Evolutionary conservation across 2,797 vertebrate species (phyloP).

Genomic region (Peromyscus nudipes): DNA sequence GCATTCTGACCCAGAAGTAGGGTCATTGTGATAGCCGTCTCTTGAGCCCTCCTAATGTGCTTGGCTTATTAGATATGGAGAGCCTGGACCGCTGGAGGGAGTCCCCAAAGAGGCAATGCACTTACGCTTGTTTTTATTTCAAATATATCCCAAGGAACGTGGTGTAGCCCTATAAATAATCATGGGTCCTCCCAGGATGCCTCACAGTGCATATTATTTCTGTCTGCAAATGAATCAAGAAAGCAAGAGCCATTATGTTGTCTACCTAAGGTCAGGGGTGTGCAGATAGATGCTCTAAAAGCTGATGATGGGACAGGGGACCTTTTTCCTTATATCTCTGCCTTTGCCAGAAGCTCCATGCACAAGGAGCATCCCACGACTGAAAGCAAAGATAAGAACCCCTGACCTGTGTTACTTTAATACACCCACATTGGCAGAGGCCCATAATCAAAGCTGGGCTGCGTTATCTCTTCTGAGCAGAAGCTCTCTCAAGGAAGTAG

Average conservation of each 20-base stretch:
- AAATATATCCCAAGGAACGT: constrained; percentile 59
- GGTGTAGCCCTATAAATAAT: constrained; percentile 60
- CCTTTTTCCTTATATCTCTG: constrained; percentile 58
- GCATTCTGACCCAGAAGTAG: neutral
- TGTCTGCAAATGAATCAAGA: constrained; percentile 66
- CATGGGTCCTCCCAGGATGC: constrained; percentile 48
- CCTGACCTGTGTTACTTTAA: constrained; percentile 84
- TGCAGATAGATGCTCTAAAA: constrained; percentile 51
- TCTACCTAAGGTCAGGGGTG: constrained; percentile 47
- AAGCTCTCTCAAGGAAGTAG: constrained; percentile 84
- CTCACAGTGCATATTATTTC: constrained; percentile 63
- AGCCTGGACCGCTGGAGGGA: neutral
- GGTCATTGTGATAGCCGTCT: neutral
- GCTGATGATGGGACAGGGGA: neutral
- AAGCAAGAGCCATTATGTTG: constrained; percentile 57
- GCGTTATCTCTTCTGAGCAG: constrained; percentile 87
- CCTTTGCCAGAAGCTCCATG: constrained; percentile 53
- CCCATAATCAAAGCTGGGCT: constrained; percentile 86
- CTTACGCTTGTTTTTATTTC: constrained; percentile 62
- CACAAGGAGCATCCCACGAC: constrained; percentile 45
- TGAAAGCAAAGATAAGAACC: constrained; percentile 79
- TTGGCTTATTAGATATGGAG: neutral
- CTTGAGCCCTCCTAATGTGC: neutral
- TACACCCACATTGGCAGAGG: constrained; percentile 82
- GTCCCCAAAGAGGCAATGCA: constrained; percentile 45